These are phyloP conservation scores for Oxycera nigricornis DNA, from an alignment of 2,888 invertebrate species.

Conservation along the genomic window DNA sequence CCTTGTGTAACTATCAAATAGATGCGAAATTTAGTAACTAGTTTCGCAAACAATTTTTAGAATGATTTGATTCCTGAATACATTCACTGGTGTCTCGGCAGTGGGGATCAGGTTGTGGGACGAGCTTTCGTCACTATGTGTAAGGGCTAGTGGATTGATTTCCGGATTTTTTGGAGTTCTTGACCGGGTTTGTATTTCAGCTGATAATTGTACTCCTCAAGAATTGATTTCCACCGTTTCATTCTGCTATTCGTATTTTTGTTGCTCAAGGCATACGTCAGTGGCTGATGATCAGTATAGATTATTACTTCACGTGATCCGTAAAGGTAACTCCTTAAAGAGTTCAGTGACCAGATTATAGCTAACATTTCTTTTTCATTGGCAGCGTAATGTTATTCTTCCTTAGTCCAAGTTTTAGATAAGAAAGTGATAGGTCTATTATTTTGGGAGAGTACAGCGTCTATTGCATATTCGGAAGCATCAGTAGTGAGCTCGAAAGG, in stretches of 20 bases:
- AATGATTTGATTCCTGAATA: not conserved
- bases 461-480: too few species aligned
- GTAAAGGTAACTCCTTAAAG: constrained; percentile 8
- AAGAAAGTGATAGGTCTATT: too few species aligned
- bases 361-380: not conserved
- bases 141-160: too few species aligned
- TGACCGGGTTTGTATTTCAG: not conserved
- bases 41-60: too few species aligned
- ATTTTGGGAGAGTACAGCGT: not conserved
- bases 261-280: not conserved
- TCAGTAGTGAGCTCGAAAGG: too few species aligned
- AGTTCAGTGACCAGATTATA: not conserved
- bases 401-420: not conserved
- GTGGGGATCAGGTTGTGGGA: constrained; percentile 9
- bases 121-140: too few species aligned
- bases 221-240: not conserved
- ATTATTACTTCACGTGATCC: not conserved
- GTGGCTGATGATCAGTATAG: not conserved
- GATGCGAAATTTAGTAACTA: too few species aligned
- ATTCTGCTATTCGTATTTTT: not conserved
- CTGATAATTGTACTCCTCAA: not conserved
- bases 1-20: too few species aligned
- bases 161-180: too few species aligned
- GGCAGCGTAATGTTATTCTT: not conserved
- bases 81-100: not conserved